Evolutionary conservation across 2,113 vertebrate species (phyloP).

Genomic region (Syrmaticus mikado): DNA sequence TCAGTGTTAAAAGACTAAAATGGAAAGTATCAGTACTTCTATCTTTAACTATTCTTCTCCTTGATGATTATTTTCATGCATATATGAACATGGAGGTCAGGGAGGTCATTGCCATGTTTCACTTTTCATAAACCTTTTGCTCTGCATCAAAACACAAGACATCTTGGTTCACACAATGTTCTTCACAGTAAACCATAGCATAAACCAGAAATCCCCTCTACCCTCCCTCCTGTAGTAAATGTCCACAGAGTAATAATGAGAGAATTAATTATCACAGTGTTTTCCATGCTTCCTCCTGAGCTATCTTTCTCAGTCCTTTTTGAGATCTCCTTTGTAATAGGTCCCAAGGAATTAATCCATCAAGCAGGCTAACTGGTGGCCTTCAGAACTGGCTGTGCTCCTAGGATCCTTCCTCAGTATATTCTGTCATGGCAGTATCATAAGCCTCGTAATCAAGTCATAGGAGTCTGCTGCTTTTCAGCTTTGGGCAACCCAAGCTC

Average conservation of each 20-base stretch:
- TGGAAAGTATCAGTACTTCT: background rate
- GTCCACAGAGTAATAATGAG: background rate
- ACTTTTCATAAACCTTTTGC: background rate
- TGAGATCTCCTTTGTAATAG: background rate
- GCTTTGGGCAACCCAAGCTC: background rate
- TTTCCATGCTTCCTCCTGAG: background rate
- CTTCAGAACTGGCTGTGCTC: background rate
- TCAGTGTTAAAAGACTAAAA: background rate
- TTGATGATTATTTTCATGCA: constrained; percentile 1
- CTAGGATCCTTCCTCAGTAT: background rate
- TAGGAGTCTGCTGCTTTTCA: background rate
- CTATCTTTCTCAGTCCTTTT: background rate
- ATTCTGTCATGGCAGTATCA: background rate
- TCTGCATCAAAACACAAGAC: background rate
- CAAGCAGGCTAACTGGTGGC: background rate
- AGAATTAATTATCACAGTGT: background rate
- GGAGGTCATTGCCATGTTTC: background rate
- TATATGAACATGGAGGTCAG: background rate
- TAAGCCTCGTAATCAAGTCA: rapidly evolving
- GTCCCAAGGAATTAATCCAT: background rate
- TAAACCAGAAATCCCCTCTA: background rate
- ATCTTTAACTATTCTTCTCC: background rate
- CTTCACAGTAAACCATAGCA: background rate
- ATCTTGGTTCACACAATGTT: background rate
- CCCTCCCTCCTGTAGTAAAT: background rate